Evolutionary conservation across 2,113 vertebrate genomes (phyloP), one percentile per base, ranked within the genome.

Genomic region (Pyxicephalus adspersus): DNA sequence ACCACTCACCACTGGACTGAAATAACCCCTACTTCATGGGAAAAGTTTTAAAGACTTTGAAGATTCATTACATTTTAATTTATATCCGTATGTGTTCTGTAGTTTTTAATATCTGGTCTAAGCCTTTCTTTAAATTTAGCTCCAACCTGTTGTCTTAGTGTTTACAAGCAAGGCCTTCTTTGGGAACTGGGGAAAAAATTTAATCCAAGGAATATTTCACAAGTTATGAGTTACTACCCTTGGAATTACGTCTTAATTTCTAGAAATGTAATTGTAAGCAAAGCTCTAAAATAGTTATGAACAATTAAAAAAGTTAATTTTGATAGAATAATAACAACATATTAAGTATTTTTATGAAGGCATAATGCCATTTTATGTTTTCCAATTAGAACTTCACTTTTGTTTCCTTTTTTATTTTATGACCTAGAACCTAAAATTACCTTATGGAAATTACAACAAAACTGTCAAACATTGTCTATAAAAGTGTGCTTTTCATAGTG

Each of bases 331-430:
- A 55, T n/a, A 57, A 54, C 26, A 72, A 57, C 25, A 28, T 54
- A 71, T 16, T 22, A 72, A 72, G 52, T 54, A 54, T 29, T 31
- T 72, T 31, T 29, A 72, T 72, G n/a, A 72, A 55, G 28, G 51
- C n/a, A 55, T 55, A 55, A 72, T 55, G 9, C 20, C 51, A 72
- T 72, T 72, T 72, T 55, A 29, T 72, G 8, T n/a, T 54, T 72
- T 72, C 7, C 25, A 54, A 55, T 72, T 55, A 54, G 19, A 54
- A 55, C 29, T 57, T 57, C 2, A 9, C 29, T 71, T 72, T 38
- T 9, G 20, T 20, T 11, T 15, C 19, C 31, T 57, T 57, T 51
- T 55, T 52, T 72, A 67, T 23, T 23, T 20, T 57, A n/a, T 55
- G 18, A 34, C n/a, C 6, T 55, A 31, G 55, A n/a, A 55, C 19